Base-by-base conservation (phyloP, 2,888 invertebrate genomes). In the Laothoe populi region DNA sequence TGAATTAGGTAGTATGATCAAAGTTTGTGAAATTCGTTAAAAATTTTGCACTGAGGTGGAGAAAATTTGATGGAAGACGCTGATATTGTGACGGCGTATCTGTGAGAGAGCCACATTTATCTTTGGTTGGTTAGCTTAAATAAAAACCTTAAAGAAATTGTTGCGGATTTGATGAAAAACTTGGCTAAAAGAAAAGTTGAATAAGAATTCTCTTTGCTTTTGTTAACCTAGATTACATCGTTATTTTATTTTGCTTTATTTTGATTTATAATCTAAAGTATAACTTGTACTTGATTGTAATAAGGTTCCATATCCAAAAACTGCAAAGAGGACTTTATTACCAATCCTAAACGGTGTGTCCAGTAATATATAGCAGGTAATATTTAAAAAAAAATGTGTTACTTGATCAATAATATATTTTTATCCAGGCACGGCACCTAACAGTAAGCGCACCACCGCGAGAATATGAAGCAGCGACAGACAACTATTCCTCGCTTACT, bases 11-110 rank as follows among this genome's bases (percentile, higher is more conserved):
- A 31, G 63, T 70, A 59, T 60, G 66, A 73, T 73, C 65, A 66
- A 73, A 76, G 72, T 67, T 76, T 67, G 67, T 63, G 60, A 69
- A 70, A 66, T 73, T 67, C 65, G 72, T 76, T 70, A 75, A 71
- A 68, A 66, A 67, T 70, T 70, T 67, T 42, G 49, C 42, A 48
- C 19, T 16, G 21, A 53, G 31, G 66, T 63, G 65, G 66, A 66
- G 61, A 66, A 66, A 68, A 65, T 58, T 8, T 61, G 40, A 59
- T 64, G 35, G 57, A 63, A 46, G 42, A 59, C 53, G 61, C 40
- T 59, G 59, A 61, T 42, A 38, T 48, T 57, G 63, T 24, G 49
- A 48, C 26, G 24, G 21, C 26, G 40, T 26, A 26, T 48, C 24
- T 60, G 31, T 24, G 24, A 60, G 48, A 35, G 38, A 8, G 21